Base-by-base conservation (phyloP, 2,113 vertebrate genomes). In the Cyanistes caeruleus region DNA sequence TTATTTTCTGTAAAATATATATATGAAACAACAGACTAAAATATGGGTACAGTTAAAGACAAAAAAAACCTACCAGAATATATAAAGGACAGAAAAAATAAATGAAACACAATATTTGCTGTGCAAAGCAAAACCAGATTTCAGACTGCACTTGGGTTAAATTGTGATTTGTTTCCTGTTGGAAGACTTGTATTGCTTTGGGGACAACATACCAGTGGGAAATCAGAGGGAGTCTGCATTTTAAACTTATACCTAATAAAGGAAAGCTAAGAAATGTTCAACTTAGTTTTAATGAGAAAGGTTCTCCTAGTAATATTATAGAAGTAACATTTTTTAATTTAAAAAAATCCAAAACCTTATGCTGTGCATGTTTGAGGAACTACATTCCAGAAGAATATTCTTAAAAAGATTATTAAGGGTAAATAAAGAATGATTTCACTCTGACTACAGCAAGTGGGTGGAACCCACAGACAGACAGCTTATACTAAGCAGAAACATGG, bases 51-150 rank as follows among this genome's bases (percentile, higher is more conserved):
- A 43, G 15, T 73, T 84, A 95, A 80, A 91, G 74, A 24, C 28
- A 93, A 96, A 88, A 88, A 25, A 88, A 92, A 24, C 13, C 13
- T 74, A 56, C 15, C 41, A 24, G 55, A 70, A 67, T 74, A 74
- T 33, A 53, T 41, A 44, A 74, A 58, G 19, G 21, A 51, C 21
- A 84, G 23, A 81, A 86, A 93, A 89, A 84, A 23, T 9, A 39
- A 88, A 63, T 55, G 6, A 75, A 77, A 87, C 15, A 39, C 7
- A 8, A 13, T 77, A 90, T 74, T 62, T 93, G 21, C n/a, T 89
- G 35, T 53, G 44, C 35, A 90, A 78, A 89, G 43, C 27, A 90
- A 84, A 89, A 80, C 11, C 30, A 70, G 55, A 84, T 59, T 84
- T 6, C 15, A 77, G 55, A 21, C 17, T 90, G 9, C 63, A 24